phyloP scores from a whole-genome alignment of 2,888 invertebrate genomes.

The Calameuta idolon region DNA sequence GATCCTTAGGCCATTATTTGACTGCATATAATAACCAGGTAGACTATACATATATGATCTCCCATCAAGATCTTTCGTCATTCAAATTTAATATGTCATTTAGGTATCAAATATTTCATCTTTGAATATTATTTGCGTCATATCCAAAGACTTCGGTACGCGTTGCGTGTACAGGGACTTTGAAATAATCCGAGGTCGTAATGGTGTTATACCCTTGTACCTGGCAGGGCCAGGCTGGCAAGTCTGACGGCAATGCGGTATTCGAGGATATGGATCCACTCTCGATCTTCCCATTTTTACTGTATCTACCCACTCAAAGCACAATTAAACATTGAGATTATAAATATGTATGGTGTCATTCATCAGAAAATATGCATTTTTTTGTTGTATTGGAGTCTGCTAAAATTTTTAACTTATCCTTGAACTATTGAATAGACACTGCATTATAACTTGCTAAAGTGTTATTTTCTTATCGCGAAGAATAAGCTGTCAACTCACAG shows the following conservation, averaged over 20 bases:
- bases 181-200: background rate
- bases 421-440: background rate
- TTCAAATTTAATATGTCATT: background rate
- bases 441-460: background rate
- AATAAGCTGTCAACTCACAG: background rate
- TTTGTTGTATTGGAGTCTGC: background rate
- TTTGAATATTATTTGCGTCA: background rate
- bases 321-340: background rate
- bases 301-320: background rate
- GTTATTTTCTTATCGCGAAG: background rate
- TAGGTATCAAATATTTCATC: background rate
- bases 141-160: background rate
- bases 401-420: background rate
- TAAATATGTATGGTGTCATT: background rate
- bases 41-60: background rate
- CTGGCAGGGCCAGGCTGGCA: slow-evolving; percentile 29
- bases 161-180: background rate
- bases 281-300: background rate
- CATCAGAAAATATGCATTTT: background rate
- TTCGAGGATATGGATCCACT: slow-evolving; percentile 12
- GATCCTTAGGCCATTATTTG: background rate
- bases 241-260: slow-evolving; percentile 33
- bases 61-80: background rate
- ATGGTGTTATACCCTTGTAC: slow-evolving; percentile 20
- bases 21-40: background rate